Conservation (phyloP, 1,140 invertebrate genomes). For the Neodiprion pinetum region DNA sequence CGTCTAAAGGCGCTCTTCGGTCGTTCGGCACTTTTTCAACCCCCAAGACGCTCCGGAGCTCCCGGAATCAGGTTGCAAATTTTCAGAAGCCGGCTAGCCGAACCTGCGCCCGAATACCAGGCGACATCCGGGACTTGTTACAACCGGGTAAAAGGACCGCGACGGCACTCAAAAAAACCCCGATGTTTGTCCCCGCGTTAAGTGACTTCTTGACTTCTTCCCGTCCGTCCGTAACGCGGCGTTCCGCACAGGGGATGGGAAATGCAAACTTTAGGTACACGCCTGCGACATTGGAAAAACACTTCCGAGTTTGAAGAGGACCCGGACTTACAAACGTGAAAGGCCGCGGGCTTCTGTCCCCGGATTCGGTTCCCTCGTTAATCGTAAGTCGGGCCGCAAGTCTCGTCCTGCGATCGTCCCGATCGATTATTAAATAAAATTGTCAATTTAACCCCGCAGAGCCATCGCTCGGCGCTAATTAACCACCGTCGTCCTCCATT, state of each 20-base stretch:
- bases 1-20: too few species aligned
- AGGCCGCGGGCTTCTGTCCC: too few species aligned
- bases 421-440: neutral
- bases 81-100: too few species aligned
- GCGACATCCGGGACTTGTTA: too few species aligned
- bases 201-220: neutral
- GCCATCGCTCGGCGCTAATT: neutral
- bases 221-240: neutral
- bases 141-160: neutral
- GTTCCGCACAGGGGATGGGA: neutral
- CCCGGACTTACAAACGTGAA: too few species aligned
- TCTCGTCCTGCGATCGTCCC: too few species aligned
- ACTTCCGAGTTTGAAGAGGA: neutral
- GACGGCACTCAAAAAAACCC: neutral
- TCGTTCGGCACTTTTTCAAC: too few species aligned
- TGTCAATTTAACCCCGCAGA: neutral
- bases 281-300: neutral
- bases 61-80: constrained; percentile 10
- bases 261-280: neutral
- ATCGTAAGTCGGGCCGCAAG: too few species aligned
- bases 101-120: too few species aligned
- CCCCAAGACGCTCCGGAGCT: neutral
- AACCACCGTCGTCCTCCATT: too few species aligned
- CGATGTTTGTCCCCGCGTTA: neutral
- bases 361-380: too few species aligned